Base-by-base conservation (phyloP, 1,140 invertebrate species). In the Apis cerana region DNA sequence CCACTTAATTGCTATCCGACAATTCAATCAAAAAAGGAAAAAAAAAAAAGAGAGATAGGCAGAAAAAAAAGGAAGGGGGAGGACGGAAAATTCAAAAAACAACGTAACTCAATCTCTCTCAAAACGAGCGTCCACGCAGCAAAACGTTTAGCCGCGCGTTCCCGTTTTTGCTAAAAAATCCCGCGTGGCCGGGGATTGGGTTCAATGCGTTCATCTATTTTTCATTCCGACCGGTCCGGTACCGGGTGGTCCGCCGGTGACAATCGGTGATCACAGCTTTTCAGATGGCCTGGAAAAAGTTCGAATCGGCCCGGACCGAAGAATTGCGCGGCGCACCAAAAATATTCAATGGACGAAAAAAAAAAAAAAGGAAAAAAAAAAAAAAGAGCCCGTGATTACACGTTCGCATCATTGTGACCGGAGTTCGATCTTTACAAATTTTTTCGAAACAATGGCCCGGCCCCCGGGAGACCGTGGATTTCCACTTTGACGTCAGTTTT, bases 401-500 rank as follows among this genome's bases (percentile, higher is more conserved):
- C 76, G 61, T 33, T 64, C 50, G 54, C 74, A 85, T 84, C 82
- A 87, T 87, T 87, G 85, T 87, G 74, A 62, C 59, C 52, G 75
- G 58, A 54, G 54, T 79, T 68, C 82, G 83, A 85, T 87, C 82
- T 87, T 88, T 87, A 84, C 86, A 87, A 87, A 87, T 88, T 88
- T 88, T 59, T 77, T 61, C 78, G 78, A 85, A 88, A 88, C 86
- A 88, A 80, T 87, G 83, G 75, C 68, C 61, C 72, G 78, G 76
- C 52, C 71, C 77, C 59, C 83, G 72, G 72, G 77, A 69, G 75
- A 68, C 72, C 78, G 86, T 72, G 81, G 52, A 61, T 72, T 84
- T 84, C 82, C 82, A 80, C 82, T 83, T 83, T 87, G 82, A 87
- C 85, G 86, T 88, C 83, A 87, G 82, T 88, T 88, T 88, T 88